Evolutionary conservation across 1,140 invertebrate species (phyloP), one percentile per base, ranked within the genome.

Genomic region (Pseudomyrmex flavicornis): DNA sequence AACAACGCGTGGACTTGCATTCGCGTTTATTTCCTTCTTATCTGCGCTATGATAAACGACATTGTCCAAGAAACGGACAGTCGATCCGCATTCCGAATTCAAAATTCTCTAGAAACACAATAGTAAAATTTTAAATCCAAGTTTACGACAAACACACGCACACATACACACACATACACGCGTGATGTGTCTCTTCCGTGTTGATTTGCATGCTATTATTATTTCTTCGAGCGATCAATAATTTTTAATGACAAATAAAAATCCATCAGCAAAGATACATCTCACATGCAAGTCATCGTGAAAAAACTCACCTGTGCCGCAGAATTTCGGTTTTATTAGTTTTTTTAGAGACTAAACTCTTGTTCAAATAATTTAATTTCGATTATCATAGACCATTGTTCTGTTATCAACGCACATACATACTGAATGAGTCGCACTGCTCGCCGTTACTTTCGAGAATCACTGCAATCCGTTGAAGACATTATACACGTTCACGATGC

Each of bases 391-490:
- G n/a, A 8, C 26, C n/a, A 12, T 54, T 22, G 12, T 17, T 3
- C 35, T 17, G 66, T 72, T 80, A 80, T 72, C 54, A 72, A 52
- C 20, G 56, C 66, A 44, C 17, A 35, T 17, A 35, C 46, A 46
- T 35, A 80, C 1, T 59, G 66, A 80, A 80, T 72, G 76, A 80
- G 54, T 70, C 66, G 76, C 54, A 70, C 76, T 72, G 76, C 76
- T 80, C 66, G 70, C 69, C 79, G 70, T 75, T 75, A 82, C 79
- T 82, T 82, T 75, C 79, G 70, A 82, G 79, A 82, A 82, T 82
- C 79, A 74, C 72, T 75, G 72, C 72, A 75, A 82, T 82, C 72
- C 79, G 72, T 82, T 82, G 63, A 75, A 74, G 79, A 82, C 76
- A 80, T 80, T 80, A 80, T 80, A 75, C 79, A 75, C 69, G 79